Percentiles rank a stretch among this genome's conserved stretches.
Evolutionary conservation across 1,140 invertebrate genomes (phyloP).

Genomic region (Diorhabda elongata): DNA sequence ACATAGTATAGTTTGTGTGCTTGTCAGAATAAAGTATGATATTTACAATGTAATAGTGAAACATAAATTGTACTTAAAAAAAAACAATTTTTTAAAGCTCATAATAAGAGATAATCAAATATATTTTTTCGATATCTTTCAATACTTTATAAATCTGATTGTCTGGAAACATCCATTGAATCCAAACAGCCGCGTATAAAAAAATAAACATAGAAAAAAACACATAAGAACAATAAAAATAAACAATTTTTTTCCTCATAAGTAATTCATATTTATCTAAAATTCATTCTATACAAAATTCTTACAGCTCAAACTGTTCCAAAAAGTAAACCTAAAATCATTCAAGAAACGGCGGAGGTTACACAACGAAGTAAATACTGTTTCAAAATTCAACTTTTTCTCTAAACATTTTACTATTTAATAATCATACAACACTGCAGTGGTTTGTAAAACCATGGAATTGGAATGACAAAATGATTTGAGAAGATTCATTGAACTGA

Average conservation of each 20-base stretch:
- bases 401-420: too few species aligned
- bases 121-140: conserved; percentile 21
- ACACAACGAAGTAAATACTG: too few species aligned
- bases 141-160: conserved; percentile 21
- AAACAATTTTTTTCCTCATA: conserved; percentile 18
- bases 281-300: conserved; percentile 34
- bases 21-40: conserved; percentile 48
- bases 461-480: too few species aligned
- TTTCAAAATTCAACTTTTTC: too few species aligned
- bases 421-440: too few species aligned
- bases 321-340: conserved; percentile 20
- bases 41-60: conserved; percentile 49
- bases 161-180: conserved; percentile 8
- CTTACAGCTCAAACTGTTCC: conserved; percentile 25
- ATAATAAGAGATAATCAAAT: conserved; percentile 32
- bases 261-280: conserved; percentile 29
- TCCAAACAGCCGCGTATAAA: conserved; percentile 6
- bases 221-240: conserved; percentile 26
- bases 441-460: too few species aligned
- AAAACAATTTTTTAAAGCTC: conserved; percentile 37
- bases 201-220: conserved; percentile 26
- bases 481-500: too few species aligned
- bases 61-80: conserved; percentile 47
- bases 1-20: conserved; percentile 49
- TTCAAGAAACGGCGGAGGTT: too few species aligned